Base-by-base conservation (phyloP, 1,140 invertebrate genomes). In the Ephestia elutella region DNA sequence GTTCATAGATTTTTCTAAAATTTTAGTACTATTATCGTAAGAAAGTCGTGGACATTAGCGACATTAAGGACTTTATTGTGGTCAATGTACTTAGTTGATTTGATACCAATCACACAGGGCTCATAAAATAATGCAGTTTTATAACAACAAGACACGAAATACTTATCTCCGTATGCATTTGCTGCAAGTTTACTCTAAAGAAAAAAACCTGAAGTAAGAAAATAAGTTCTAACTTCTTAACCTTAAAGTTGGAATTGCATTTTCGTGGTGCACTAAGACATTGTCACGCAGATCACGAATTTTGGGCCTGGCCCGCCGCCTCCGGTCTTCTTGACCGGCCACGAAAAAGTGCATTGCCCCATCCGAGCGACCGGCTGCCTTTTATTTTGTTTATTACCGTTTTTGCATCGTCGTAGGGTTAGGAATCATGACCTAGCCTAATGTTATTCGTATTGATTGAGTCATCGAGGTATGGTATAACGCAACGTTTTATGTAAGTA, bases 311-410 rank as follows among this genome's bases (percentile, higher is more conserved):
- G 66, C 72, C 70, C 69, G 63, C 71, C 64, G 66, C 68, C 71
- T 71, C 69, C 71, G 70, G 71, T 77, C 73, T 80, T 77, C 70
- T 75, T 80, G 77, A 80, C 78, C 82, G 80, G 68, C 62, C 73
- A 84, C 80, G 67, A 86, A 86, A 82, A 86, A 79, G 84, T 83
- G 76, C 83, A 87, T 83, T 87, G 82, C 79, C 79, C 80, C 61
- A 62, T 51, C 70, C 63, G 38, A 59, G 65, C 62, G 8, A 32
- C 49, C 15, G 54, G 50, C 55, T 62, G 62, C 60, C 63, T 59
- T 63, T 66, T 74, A 71, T 68, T 56, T 70, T 78, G 77, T 73
- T 82, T 79, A 70, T 70, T 72, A 65, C 54, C 57, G 57, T 70
- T 80, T 81, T 69, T 70, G 70, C 65, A 65, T 68, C 68, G 71